Base-by-base conservation (phyloP, 1,140 invertebrate genomes). In the Aculops lycopersici region DNA sequence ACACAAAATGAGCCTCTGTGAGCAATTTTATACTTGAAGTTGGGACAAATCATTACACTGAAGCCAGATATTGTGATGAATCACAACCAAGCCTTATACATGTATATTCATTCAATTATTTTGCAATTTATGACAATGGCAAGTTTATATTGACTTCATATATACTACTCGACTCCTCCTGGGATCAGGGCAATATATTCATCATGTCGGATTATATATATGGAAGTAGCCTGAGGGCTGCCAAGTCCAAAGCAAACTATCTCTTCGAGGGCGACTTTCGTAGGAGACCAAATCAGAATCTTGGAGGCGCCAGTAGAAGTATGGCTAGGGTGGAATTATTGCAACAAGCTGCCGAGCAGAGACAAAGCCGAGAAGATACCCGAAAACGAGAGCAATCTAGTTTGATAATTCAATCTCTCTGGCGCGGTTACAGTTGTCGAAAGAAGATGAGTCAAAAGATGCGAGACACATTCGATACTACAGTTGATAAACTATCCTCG, bases 201-300 rank as follows among this genome's bases (percentile, higher is more conserved):
- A n/a, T n/a, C n/a, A n/a, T n/a, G n/a, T n/a, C n/a, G n/a, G n/a
- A n/a, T n/a, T n/a, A n/a, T n/a, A n/a, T n/a, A n/a, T n/a, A n/a
- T n/a, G n/a, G n/a, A n/a, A n/a, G n/a, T n/a, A n/a, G n/a, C n/a
- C n/a, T n/a, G n/a, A n/a, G n/a, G n/a, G n/a, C n/a, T n/a, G n/a
- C n/a, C n/a, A n/a, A n/a, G n/a, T 31, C 24, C 8, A 31, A 8
- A 31, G 24, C 24, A 8, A 31, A 31, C 24, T 31, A 31, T 31
- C n/a, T 31, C 8, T 92, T 92, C 57, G 80, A 92, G 53, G 84
- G 84, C 37, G 73, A 88, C 52, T 80, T 76, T 55, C 66, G 74
- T 44, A 64, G 73, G 37, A 71, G 68, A 53, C 84, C 84, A 1
- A 66, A 78, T 46, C 80, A 88, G 60, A 83, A 77, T 60, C 63